A percentile compares a stretch with the other conserved stretches of the same genome.
Evolutionary conservation across 2,113 vertebrate species (phyloP).

Genomic region (Nettapus auritus): DNA sequence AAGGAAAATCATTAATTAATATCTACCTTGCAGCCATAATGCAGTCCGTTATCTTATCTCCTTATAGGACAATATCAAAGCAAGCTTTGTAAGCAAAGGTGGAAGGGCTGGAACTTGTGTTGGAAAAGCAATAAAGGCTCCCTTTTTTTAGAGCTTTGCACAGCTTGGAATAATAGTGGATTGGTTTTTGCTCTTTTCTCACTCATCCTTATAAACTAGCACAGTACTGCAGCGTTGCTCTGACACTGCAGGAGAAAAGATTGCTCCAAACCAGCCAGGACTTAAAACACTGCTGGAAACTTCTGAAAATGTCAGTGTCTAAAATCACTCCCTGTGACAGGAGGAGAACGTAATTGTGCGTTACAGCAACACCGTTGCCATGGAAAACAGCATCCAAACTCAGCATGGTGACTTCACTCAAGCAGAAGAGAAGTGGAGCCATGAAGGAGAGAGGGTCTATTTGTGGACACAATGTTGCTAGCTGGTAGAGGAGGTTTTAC

Average conservation of each 20-base stretch:
- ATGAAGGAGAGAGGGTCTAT: background rate
- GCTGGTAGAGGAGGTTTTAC: slow-evolving; percentile 20
- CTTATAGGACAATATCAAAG: background rate
- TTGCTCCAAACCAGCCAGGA: background rate
- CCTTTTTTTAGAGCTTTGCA: background rate
- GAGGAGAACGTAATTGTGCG: background rate
- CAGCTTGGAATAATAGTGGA: background rate
- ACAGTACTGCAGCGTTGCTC: background rate
- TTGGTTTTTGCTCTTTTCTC: background rate
- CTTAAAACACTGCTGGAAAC: slow-evolving; percentile 15
- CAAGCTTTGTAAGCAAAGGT: background rate
- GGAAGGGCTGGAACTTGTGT: background rate
- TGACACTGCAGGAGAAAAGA: background rate
- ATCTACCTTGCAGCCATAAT: background rate
- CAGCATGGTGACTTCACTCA: slow-evolving; percentile 31
- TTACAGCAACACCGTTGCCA: slow-evolving; percentile 36
- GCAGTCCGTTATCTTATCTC: background rate
- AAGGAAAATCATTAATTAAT: background rate
- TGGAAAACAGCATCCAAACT: slow-evolving; percentile 53
- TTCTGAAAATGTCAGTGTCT: slow-evolving; percentile 15
- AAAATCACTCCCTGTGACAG: slow-evolving; percentile 17
- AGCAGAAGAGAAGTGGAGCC: slow-evolving; percentile 25
- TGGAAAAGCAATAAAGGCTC: background rate
- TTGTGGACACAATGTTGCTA: background rate
- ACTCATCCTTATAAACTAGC: background rate